Evolutionary conservation across 1,140 invertebrate genomes (phyloP).

Genomic region (Drosophila varians): DNA sequence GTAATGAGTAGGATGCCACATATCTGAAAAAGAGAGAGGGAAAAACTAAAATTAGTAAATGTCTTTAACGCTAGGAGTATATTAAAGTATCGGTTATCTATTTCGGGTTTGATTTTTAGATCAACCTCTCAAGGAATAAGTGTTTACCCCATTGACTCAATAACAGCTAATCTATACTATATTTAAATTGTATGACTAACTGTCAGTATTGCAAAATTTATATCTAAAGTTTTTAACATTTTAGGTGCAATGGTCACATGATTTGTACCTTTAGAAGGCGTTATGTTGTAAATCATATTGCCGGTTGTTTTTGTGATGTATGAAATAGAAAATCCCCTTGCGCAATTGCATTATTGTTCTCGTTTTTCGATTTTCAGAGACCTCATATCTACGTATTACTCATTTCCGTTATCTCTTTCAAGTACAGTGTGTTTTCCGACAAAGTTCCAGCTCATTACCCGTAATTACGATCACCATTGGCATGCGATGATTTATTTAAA

Average conservation of each 20-base stretch:
- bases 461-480: slow-evolving; percentile 55
- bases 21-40: slow-evolving; percentile 84
- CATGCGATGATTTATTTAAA: slow-evolving; percentile 56
- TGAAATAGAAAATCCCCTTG: background rate
- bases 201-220: background rate
- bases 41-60: background rate
- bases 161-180: background rate
- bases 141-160: background rate
- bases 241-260: background rate
- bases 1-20: slow-evolving; percentile 87
- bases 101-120: background rate
- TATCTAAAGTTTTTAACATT: background rate
- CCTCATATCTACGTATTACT: slow-evolving; percentile 16
- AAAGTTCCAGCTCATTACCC: slow-evolving; percentile 46
- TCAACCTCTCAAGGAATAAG: background rate
- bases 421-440: slow-evolving; percentile 41
- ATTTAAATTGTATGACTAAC: background rate
- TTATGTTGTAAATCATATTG: background rate
- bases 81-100: too few species aligned
- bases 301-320: background rate
- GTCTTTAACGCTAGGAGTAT: too few species aligned
- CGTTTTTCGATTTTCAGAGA: background rate
- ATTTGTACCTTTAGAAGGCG: background rate
- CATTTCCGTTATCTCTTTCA: slow-evolving; percentile 19
- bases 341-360: background rate